Evolutionary conservation across 2,888 invertebrate genomes (phyloP).

Genomic region (Cheilosia urbana): DNA sequence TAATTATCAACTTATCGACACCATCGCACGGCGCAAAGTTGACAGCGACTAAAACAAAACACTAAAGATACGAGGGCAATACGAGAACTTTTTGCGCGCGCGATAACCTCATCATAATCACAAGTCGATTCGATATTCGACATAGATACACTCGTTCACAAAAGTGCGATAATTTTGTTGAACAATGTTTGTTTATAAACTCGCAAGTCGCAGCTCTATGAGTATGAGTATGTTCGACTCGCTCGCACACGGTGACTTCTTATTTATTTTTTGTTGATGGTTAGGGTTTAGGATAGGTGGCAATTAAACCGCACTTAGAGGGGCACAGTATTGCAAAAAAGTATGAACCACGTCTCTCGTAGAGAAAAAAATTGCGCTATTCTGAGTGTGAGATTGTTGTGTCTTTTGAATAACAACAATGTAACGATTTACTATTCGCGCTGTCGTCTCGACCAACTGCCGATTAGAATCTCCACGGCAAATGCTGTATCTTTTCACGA

Average conservation of each 20-base stretch:
- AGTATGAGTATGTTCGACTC: slow-evolving; percentile 15
- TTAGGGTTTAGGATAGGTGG: slow-evolving; percentile 15
- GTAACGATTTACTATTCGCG: slow-evolving; percentile 3
- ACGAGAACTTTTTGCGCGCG: slow-evolving; percentile 10
- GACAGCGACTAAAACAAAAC: slow-evolving; percentile 22
- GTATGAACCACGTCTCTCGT: not conserved
- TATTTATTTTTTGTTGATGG: not conserved
- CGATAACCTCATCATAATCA: slow-evolving; percentile 44
- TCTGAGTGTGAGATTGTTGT: slow-evolving; percentile 10
- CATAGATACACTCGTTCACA: slow-evolving; percentile 29
- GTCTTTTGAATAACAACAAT: slow-evolving; percentile 49
- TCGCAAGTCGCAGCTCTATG: not conserved
- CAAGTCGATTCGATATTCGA: slow-evolving; percentile 48
- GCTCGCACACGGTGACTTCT: not conserved
- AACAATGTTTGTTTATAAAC: slow-evolving; percentile 11
- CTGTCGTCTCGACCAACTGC: not conserved
- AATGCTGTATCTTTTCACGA: slow-evolving; percentile 26
- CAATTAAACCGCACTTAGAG: not conserved
- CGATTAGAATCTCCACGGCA: slow-evolving; percentile 11
- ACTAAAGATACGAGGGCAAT: slow-evolving; percentile 26
- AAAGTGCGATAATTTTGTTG: not conserved
- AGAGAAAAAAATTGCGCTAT: slow-evolving; percentile 1
- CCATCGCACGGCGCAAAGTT: not conserved
- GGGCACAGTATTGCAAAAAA: slow-evolving; percentile 23
- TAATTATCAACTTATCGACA: slow-evolving; percentile 20